A percentile compares a stretch with the other conserved stretches of the same genome.
phyloP scores from a whole-genome alignment of 2,113 vertebrate species.

The Ictidomys tridecemlineatus region DNA sequence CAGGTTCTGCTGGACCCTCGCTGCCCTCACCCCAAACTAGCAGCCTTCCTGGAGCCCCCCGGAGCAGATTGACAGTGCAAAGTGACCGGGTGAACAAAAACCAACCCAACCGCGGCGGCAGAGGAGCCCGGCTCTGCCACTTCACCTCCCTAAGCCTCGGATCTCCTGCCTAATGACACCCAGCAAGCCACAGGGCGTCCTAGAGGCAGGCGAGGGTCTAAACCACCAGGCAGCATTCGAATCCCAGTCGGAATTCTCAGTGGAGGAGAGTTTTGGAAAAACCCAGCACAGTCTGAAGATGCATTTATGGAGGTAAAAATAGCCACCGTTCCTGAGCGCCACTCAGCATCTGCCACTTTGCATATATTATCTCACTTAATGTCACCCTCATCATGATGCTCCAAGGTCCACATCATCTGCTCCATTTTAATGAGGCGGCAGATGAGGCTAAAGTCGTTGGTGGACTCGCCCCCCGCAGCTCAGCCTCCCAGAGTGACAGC shows the following conservation, averaged over 20 bases:
- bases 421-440: neutral
- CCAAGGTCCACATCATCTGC: neutral
- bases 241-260: neutral
- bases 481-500: neutral
- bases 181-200: too few relatives aligned
- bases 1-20: neutral
- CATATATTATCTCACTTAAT: neutral
- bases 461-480: neutral
- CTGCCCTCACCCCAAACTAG: too few relatives aligned
- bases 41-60: neutral
- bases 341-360: neutral
- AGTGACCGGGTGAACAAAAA: neutral
- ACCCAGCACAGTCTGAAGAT: neutral
- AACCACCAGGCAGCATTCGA: neutral
- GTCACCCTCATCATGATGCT: neutral
- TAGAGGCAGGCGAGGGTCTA: too few relatives aligned
- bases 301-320: conserved; percentile 1
- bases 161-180: neutral
- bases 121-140: neutral
- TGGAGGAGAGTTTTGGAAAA: neutral
- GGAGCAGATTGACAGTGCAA: too few relatives aligned
- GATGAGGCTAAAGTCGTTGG: neutral
- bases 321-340: neutral
- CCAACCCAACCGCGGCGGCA: neutral
- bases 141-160: neutral